Evolutionary conservation across 1,140 invertebrate genomes (phyloP).

Genomic region (Varroa destructor): DNA sequence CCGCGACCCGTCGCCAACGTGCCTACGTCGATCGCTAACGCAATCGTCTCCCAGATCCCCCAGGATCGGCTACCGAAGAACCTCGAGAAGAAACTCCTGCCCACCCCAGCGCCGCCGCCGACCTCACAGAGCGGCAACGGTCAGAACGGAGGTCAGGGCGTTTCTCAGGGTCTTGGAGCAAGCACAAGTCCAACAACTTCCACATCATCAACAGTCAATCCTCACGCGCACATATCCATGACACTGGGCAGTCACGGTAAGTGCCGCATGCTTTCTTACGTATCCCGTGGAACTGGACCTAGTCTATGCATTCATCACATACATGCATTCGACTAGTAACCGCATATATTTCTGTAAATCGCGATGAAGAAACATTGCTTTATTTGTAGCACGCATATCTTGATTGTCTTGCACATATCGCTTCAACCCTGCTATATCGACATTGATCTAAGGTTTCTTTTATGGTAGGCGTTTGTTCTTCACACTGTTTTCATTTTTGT

Average conservation of each 20-base stretch:
- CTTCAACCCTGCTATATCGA: no score
- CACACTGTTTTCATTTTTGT: no score
- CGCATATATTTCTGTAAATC: no score
- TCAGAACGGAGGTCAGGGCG: no score
- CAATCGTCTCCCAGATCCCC: conserved; percentile 36
- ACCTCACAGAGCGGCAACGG: not conserved
- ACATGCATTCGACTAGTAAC: no score
- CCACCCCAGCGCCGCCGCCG: conserved; percentile 30
- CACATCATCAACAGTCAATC: not conserved
- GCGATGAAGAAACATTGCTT: no score
- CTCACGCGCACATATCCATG: conserved; percentile 11
- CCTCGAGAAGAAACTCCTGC: conserved; percentile 37
- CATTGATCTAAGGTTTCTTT: no score
- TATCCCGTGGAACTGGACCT: not conserved
- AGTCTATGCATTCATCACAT: not conserved
- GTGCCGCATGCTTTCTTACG: not conserved
- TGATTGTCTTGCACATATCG: no score
- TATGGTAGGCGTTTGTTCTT: no score
- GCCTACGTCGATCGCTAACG: conserved; percentile 35
- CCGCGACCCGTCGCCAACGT: conserved; percentile 33
- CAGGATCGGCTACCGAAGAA: conserved; percentile 37
- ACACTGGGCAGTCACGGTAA: not conserved
- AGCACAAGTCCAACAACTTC: not conserved
- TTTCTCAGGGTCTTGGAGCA: no score
- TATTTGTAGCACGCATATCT: no score